Conservation (phyloP, 2,797 vertebrate genomes). For the Propithecus perrieri region DNA sequence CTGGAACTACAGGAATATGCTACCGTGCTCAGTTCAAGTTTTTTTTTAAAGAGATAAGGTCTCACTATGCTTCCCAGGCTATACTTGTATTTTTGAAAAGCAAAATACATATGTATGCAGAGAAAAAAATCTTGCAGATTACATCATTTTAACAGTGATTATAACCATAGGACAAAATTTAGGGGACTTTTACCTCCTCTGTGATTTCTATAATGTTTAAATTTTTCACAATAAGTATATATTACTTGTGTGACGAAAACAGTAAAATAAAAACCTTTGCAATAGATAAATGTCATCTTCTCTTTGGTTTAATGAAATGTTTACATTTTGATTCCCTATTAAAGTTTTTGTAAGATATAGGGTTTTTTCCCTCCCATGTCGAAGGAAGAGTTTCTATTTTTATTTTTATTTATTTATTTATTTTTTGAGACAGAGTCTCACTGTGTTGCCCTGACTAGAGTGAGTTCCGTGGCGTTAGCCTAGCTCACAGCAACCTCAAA, state of each 20-base stretch:
- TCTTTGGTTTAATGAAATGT: not conserved
- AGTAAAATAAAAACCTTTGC: not conserved
- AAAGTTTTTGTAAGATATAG: constrained; percentile 22
- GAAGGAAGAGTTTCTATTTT: not conserved
- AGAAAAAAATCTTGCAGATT: constrained; percentile 11
- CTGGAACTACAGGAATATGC: not conserved
- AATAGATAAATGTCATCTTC: not conserved
- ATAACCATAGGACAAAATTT: not conserved
- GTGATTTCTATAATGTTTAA: not conserved
- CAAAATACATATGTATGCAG: not conserved
- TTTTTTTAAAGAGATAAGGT: not conserved
- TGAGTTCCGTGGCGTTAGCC: no score
- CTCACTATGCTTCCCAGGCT: not conserved
- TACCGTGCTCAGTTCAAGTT: not conserved
- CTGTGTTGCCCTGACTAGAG: no score
- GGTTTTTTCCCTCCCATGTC: not conserved
- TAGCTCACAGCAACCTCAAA: no score
- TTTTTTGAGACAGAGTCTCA: no score
- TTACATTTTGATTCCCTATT: constrained; percentile 16
- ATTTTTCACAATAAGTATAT: not conserved
- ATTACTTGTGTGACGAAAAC: not conserved
- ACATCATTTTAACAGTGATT: not conserved
- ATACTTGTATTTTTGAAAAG: constrained; percentile 29
- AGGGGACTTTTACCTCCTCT: not conserved
- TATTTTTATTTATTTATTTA: no score